A percentile compares a stretch with the other conserved stretches of the same genome.
These are phyloP conservation scores for Xestia ashworthii DNA, from an alignment of 2,888 invertebrate genomes.

Conservation along the genomic window DNA sequence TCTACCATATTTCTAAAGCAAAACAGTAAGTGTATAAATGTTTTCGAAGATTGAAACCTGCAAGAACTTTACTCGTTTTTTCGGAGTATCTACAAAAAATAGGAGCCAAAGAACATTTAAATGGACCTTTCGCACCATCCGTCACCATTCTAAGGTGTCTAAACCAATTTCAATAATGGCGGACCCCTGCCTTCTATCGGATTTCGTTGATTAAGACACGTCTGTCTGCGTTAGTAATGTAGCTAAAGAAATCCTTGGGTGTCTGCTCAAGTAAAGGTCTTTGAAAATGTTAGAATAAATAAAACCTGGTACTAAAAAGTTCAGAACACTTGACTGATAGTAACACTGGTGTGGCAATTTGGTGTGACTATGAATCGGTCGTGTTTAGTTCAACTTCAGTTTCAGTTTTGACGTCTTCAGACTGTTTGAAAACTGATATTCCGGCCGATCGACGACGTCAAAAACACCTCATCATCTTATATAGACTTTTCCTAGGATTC, in stretches of 20 bases:
- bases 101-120: conserved; percentile 6
- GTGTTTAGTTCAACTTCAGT: background rate
- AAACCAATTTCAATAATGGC: conserved; percentile 69
- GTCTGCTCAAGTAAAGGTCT: conserved; percentile 20
- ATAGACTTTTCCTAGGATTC: background rate
- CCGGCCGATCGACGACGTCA: too few species aligned
- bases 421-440: too few species aligned
- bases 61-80: background rate
- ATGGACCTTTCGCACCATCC: conserved; percentile 58
- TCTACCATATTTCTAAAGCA: too few species aligned
- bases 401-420: background rate
- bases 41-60: background rate
- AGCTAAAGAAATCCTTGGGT: conserved; percentile 49
- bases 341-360: too few species aligned
- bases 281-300: conserved; percentile 8
- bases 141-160: conserved; percentile 39
- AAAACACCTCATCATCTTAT: too few species aligned
- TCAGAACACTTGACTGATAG: background rate
- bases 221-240: conserved; percentile 55
- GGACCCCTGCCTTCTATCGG: conserved; percentile 53
- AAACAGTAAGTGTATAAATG: too few species aligned
- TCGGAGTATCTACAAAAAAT: conserved; percentile 15
- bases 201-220: conserved; percentile 67
- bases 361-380: too few species aligned
- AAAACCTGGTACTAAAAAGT: background rate